A percentile compares a stretch with the other conserved stretches of the same genome.
Evolutionary conservation across 2,113 vertebrate species (phyloP).

Genomic region (Peromyscus maniculatus): DNA sequence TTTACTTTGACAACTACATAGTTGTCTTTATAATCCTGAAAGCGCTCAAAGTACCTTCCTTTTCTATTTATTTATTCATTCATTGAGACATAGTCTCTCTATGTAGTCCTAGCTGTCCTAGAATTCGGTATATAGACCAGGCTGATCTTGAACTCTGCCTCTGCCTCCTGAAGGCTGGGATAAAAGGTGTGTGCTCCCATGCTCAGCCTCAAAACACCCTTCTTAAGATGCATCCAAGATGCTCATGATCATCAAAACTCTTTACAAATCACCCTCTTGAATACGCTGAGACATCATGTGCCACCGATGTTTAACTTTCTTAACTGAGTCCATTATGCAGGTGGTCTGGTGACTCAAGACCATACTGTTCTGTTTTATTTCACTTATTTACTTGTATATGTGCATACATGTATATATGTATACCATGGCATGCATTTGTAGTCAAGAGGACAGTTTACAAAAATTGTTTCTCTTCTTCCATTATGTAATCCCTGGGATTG

Average conservation of each 20-base stretch:
- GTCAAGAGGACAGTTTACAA: neutral
- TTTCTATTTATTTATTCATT: neutral
- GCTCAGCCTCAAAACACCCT: neutral
- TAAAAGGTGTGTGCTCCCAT: neutral
- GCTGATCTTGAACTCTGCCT: neutral
- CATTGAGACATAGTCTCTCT: neutral
- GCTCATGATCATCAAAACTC: constrained; percentile 43
- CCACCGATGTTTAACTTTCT: neutral
- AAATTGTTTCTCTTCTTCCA: neutral
- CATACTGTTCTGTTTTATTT: neutral
- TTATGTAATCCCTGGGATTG: no score
- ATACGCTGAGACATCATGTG: neutral
- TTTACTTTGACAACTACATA: constrained; percentile 42
- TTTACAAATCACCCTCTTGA: constrained; percentile 32
- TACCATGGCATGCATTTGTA: neutral
- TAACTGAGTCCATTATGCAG: neutral
- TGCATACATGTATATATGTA: neutral
- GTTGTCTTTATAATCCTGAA: constrained; percentile 44
- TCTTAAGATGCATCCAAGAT: constrained; percentile 28
- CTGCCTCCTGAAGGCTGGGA: neutral
- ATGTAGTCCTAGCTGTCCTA: neutral
- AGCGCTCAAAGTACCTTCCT: neutral
- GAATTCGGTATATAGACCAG: neutral
- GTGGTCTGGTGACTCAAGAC: neutral
- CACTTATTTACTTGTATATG: neutral